phyloP scores from a whole-genome alignment of 2,113 vertebrate genomes.

The Toxotes jaculatrix region DNA sequence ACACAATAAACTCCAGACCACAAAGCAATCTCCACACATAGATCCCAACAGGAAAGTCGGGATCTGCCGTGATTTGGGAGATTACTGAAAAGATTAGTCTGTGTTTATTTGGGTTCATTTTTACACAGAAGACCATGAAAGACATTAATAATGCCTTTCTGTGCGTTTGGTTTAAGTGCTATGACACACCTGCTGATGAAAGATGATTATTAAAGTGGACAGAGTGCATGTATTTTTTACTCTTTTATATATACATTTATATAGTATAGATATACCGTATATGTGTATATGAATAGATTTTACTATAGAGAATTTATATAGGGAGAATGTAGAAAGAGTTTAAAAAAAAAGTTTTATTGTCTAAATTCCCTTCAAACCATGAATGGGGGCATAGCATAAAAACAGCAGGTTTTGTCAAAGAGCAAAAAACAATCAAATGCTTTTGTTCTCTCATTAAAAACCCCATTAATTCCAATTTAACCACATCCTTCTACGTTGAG shows the following conservation, averaged over 20 bases:
- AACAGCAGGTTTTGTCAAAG: constrained; percentile 1
- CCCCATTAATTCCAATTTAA: constrained; percentile 23
- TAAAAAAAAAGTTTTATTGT: neutral
- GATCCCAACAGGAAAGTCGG: constrained; percentile 35
- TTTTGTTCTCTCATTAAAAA: constrained; percentile 38
- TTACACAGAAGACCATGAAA: constrained; percentile 44
- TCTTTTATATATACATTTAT: neutral
- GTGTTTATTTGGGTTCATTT: constrained; percentile 71
- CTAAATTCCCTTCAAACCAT: constrained; percentile 10
- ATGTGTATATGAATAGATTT: no score
- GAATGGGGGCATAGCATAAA: constrained; percentile 1
- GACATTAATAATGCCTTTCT: constrained; percentile 40
- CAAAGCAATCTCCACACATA: constrained; percentile 44
- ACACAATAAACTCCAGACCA: constrained; percentile 72
- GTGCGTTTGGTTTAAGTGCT: constrained; percentile 53
- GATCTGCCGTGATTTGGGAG: constrained; percentile 47
- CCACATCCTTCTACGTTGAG: constrained; percentile 48
- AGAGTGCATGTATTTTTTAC: neutral
- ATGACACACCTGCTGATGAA: constrained; percentile 66
- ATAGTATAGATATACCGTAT: neutral
- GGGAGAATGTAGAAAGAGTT: no score
- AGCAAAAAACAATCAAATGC: neutral
- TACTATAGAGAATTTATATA: no score
- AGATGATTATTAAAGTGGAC: constrained; percentile 53
- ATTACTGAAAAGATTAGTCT: constrained; percentile 58